Evolutionary conservation across 2,888 invertebrate species (phyloP), one percentile per base, ranked within the genome.

Genomic region (Lomographa bimaculata): DNA sequence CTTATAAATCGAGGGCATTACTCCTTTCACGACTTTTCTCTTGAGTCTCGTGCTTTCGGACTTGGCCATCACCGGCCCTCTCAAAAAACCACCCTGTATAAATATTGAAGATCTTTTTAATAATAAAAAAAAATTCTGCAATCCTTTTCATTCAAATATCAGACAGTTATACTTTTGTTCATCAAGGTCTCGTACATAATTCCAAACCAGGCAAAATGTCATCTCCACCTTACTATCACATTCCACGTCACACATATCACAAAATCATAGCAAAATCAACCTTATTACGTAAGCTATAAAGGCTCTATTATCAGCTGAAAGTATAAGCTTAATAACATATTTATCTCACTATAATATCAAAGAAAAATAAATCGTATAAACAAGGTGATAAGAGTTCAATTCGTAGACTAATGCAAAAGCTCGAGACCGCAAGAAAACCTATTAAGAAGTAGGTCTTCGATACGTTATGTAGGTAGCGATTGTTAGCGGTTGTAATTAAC

Each of bases 401-500:
- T 50, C 11, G 24, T 8, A 2, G 5, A 0, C 11, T 8, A n/a
- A 14, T 12, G n/a, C 5, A 17, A 14, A 25, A 26, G 21, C 30
- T 26, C 1, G 27, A 39, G 54, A 54, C 54, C 55, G 25, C 55
- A 53, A 46, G 50, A 50, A 40, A 27, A 40, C 30, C 34, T 32
- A 48, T 54, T 60, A 50, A 59, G 50, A 71, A 64, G 68, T 71
- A 54, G 71, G 47, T 46, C 39, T 54, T 41, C 35, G 54, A 63
- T 50, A 54, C 46, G 50, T 58, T 60, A 46, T 20, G 29, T 23
- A 44, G 26, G 53, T 36, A 19, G 16, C 5, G 10, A 61, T 21
- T 57, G 40, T 12, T 0, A 39, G 66, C 62, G 41, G 60, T 4
- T 1, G 5, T 25, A 34, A 27, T 29, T 40, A 28, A 9, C 12